Conservation (phyloP, 2,797 vertebrate species). For the Iguana delicatissima region DNA sequence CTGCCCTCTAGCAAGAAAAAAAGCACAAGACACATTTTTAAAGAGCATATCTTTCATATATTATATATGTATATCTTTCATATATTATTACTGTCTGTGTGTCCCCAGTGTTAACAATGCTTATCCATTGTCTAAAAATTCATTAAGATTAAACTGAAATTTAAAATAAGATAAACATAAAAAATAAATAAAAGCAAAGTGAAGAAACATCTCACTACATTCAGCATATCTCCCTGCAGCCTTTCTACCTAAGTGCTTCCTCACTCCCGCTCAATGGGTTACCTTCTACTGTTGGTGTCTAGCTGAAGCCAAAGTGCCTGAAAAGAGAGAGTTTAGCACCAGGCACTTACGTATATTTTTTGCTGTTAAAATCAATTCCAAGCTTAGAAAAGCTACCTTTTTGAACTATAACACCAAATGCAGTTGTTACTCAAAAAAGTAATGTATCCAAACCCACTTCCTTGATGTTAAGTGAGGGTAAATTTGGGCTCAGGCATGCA, state of each 20-base stretch:
- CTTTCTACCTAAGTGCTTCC: not conserved
- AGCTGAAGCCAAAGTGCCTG: too few species aligned
- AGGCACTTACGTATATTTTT: not conserved
- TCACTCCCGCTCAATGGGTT: not conserved
- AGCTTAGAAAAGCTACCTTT: too few species aligned
- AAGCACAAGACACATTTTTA: slow-evolving; percentile 36
- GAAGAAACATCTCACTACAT: not conserved
- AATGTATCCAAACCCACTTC: too few species aligned
- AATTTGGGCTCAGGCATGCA: too few species aligned
- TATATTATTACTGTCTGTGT: not conserved
- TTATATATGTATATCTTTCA: slow-evolving; percentile 20
- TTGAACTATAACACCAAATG: too few species aligned
- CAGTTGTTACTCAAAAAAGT: too few species aligned
- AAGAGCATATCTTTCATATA: slow-evolving; percentile 26
- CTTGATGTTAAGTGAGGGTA: too few species aligned
- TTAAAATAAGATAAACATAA: not conserved
- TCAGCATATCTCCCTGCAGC: not conserved
- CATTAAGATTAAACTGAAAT: too few species aligned
- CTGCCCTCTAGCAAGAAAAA: slow-evolving; percentile 44
- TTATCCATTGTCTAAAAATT: not conserved
- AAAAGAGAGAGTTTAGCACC: not conserved
- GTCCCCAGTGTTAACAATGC: not conserved
- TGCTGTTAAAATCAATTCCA: too few species aligned
- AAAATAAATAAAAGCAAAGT: not conserved
- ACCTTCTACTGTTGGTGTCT: too few species aligned